Evolutionary conservation across 2,888 invertebrate genomes (phyloP), one percentile per base, ranked within the genome.

Genomic region (Amiota minor): DNA sequence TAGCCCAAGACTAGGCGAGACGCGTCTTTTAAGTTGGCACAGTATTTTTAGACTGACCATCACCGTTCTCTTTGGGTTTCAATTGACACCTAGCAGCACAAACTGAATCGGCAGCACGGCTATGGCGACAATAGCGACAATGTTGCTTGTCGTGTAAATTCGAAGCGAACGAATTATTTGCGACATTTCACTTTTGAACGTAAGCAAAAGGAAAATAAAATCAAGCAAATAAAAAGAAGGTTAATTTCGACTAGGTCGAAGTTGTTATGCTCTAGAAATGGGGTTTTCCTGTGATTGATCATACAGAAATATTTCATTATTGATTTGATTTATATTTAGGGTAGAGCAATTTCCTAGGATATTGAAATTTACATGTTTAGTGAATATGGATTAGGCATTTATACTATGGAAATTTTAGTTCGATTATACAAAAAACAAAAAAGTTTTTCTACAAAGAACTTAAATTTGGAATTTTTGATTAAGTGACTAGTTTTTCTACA

Each of bases 11-110:
- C 59, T 0, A 16, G 23, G 20, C 53, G 9, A 53, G 20, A 16
- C 62, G 62, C 73, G 82, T 76, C 82, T 77, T 79, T 81, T 76
- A 72, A 82, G 78, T 80, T 81, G 84, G 83, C 82, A 72, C 79
- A 78, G 78, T 88, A 88, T 88, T 88, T 87, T 81, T 87, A 88
- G 87, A 88, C 87, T 88, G 86, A 85, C 83, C 84, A 81, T 78
- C 77, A 81, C 6, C 23, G 3, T 23, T 3, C 1, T 23, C 23
- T 2, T 23, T 3, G 6, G 35, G 35, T 35, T 35, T 8, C 35
- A 6, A 35, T 35, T 35, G 35, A 35, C 6, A 8, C 35, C 35
- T 35, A 35, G 35, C 35, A 35, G 35, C 83, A 83, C 81, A 80
- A 80, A 80, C 77, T 79, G 72, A 35, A 20, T 56, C 75, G 64